Evolutionary conservation across 2,888 invertebrate species (phyloP).

Genomic region (Flexamia atlantica): DNA sequence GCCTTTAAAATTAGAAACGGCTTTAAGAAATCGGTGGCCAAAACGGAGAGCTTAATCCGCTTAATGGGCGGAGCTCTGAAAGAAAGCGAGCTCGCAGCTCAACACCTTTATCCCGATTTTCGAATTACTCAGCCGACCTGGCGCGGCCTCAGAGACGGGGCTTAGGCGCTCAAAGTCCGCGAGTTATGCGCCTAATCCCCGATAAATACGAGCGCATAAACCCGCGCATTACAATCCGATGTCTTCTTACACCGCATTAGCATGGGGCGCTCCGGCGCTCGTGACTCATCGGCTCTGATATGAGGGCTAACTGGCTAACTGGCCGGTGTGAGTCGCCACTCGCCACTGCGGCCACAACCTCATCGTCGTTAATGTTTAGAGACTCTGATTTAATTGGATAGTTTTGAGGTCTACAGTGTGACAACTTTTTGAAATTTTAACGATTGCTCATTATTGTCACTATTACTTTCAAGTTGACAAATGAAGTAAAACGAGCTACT

Average conservation of each 20-base stretch:
- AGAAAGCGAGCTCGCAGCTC: constrained; percentile 10
- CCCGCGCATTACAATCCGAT: constrained; percentile 33
- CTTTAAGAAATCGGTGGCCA: constrained; percentile 16
- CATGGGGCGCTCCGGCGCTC: not conserved
- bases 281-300: not conserved
- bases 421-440: too few relatives aligned
- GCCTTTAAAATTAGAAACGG: constrained; percentile 1
- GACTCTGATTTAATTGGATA: too few relatives aligned
- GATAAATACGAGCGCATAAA: constrained; percentile 48
- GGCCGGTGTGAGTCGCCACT: too few relatives aligned
- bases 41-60: constrained; percentile 12
- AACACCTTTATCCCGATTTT: constrained; percentile 48
- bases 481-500: too few relatives aligned
- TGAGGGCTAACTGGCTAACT: too few relatives aligned
- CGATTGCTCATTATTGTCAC: too few relatives aligned
- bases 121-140: constrained; percentile 37
- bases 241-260: constrained; percentile 27
- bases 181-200: constrained; percentile 50
- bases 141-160: constrained; percentile 1
- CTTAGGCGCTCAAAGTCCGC: constrained; percentile 43
- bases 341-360: too few relatives aligned
- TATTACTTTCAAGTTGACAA: too few relatives aligned
- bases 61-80: constrained; percentile 10
- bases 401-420: too few relatives aligned
- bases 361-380: too few relatives aligned